Conservation (phyloP, 2,113 vertebrate genomes). For the Paradoxurus hermaphroditus region DNA sequence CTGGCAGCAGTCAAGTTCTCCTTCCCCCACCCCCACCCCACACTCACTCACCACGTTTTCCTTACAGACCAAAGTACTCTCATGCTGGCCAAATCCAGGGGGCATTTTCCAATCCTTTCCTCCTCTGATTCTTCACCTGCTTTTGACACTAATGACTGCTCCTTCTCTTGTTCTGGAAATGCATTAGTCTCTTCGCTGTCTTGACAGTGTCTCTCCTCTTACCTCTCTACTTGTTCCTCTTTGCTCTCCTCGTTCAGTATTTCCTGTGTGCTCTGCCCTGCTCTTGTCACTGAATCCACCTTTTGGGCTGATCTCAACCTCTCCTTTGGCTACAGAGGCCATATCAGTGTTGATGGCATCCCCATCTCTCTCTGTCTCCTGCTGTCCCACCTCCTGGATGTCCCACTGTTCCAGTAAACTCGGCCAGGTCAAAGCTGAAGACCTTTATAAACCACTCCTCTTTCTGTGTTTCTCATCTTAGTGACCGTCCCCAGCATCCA, state of each 20-base stretch:
- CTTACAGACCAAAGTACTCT: not conserved
- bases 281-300: not conserved
- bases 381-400: not conserved
- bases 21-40: not conserved
- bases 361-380: not conserved
- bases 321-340: not conserved
- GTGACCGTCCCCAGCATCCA: not conserved
- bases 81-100: not conserved
- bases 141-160: not conserved
- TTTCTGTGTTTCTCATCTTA: not conserved
- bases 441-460: not conserved
- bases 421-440: not conserved
- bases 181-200: not conserved
- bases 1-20: not conserved
- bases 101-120: not conserved
- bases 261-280: not conserved
- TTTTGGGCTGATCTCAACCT: not conserved
- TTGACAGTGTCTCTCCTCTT: not conserved
- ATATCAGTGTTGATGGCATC: not conserved
- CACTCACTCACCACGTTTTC: not conserved
- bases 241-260: not conserved
- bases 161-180: not conserved
- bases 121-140: not conserved
- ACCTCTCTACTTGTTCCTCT: not conserved
- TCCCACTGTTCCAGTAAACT: not conserved